phyloP scores from a whole-genome alignment of 1,140 invertebrate genomes.

The Notospermus geniculatus region DNA sequence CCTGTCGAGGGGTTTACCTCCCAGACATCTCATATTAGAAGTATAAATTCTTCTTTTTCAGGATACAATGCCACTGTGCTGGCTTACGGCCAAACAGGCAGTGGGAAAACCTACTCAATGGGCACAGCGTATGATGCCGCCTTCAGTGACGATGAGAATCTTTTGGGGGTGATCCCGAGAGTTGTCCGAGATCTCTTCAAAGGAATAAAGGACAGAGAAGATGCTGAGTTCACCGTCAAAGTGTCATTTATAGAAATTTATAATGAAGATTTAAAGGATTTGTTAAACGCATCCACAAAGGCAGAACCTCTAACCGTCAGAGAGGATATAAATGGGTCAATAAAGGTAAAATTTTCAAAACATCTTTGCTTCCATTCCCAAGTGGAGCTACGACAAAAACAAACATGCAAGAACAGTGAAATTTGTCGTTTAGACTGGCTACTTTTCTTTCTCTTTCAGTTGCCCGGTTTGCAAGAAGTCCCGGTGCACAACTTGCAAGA shows the following conservation, averaged over 20 bases:
- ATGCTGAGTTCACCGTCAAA: slow-evolving; percentile 68
- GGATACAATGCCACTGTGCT: slow-evolving; percentile 55
- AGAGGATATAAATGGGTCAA: slow-evolving; percentile 65
- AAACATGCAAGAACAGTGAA: neutral
- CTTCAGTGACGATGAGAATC: slow-evolving; percentile 58
- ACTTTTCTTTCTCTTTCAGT: slow-evolving; percentile 26
- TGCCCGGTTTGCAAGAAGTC: slow-evolving; percentile 44
- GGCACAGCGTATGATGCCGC: slow-evolving; percentile 64
- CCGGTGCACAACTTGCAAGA: slow-evolving; percentile 32
- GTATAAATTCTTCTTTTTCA: slow-evolving; percentile 27
- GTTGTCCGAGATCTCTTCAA: slow-evolving; percentile 81
- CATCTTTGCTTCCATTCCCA: too few species aligned
- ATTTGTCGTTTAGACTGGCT: neutral
- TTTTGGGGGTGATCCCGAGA: slow-evolving; percentile 77
- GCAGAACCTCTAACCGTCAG: slow-evolving; percentile 69
- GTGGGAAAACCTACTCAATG: slow-evolving; percentile 91
- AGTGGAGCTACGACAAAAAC: too few species aligned
- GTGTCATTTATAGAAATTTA: slow-evolving; percentile 71
- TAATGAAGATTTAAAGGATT: slow-evolving; percentile 92
- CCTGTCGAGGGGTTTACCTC: slow-evolving; percentile 49
- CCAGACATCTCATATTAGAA: too few species aligned
- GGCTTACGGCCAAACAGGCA: slow-evolving; percentile 92
- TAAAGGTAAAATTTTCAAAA: slow-evolving; percentile 30
- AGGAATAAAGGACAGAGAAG: slow-evolving; percentile 66
- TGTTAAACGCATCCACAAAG: slow-evolving; percentile 58